Percentiles rank a stretch among this genome's conserved stretches.
Evolutionary conservation across 2,888 invertebrate genomes (phyloP).

Genomic region (Nomada ruficornis): DNA sequence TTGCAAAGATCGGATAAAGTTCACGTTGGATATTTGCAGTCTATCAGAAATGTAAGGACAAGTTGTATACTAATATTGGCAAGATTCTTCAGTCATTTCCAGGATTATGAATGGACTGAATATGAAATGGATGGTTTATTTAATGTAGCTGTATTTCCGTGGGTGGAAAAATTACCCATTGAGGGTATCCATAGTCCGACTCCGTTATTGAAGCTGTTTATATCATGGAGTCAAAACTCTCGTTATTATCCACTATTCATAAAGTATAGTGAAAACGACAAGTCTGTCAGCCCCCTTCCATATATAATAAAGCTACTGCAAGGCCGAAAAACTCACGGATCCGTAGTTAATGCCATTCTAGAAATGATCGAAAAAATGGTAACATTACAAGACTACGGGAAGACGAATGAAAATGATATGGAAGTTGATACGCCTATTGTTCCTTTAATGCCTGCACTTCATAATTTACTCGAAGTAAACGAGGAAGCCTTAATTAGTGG

Average conservation of each 20-base stretch:
- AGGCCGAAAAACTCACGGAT: constrained; percentile 88
- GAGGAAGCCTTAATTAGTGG: constrained; percentile 79
- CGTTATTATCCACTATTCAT: constrained; percentile 90
- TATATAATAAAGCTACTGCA: constrained; percentile 90
- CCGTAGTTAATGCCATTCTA: constrained; percentile 89
- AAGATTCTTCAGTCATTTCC: constrained; percentile 92
- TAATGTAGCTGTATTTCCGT: constrained; percentile 92
- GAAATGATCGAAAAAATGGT: constrained; percentile 91
- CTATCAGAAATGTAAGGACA: constrained; percentile 88
- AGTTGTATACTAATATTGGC: constrained; percentile 87
- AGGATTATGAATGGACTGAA: constrained; percentile 89
- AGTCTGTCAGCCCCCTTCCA: constrained; percentile 86
- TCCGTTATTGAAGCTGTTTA: constrained; percentile 91
- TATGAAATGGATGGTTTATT: constrained; percentile 91
- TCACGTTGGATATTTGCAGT: constrained; percentile 87
- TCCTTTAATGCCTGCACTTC: constrained; percentile 66
- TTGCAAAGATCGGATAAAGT: constrained; percentile 86
- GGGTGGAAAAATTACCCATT: constrained; percentile 89
- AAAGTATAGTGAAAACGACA: constrained; percentile 85
- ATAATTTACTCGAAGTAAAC: constrained; percentile 71
- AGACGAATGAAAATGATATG: constrained; percentile 83
- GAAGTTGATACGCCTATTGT: constrained; percentile 70
- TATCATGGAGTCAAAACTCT: constrained; percentile 92
- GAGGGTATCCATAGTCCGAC: constrained; percentile 95
- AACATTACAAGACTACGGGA: constrained; percentile 87